These are phyloP conservation scores for Phyllotreta striolata DNA, from an alignment of 2,888 invertebrate genomes.

Conservation along the genomic window DNA sequence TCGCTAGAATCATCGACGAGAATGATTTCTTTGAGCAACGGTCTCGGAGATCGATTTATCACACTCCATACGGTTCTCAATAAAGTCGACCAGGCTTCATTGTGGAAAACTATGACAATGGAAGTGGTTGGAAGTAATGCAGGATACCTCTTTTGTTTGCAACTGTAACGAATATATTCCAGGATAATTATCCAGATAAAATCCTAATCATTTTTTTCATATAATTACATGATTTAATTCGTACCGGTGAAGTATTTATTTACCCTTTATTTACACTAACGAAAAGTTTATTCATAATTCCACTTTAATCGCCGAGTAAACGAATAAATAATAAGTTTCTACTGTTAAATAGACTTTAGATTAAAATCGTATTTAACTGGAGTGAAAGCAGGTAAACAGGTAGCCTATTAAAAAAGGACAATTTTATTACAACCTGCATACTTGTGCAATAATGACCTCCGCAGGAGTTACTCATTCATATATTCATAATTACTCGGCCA, in stretches of 20 bases:
- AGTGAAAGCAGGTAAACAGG: neutral
- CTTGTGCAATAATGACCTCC: neutral
- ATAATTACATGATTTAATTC: neutral
- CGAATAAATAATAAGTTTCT: no score
- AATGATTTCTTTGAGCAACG: conserved; percentile 91
- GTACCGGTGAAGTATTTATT: neutral
- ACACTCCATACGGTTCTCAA: conserved; percentile 96
- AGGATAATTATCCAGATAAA: no score
- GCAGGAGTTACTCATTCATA: conserved; percentile 15
- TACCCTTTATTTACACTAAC: no score
- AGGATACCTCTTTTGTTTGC: conserved; percentile 81
- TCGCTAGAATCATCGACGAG: conserved; percentile 98
- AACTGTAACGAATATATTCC: conserved; percentile 64
- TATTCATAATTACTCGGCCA: conserved; percentile 1
- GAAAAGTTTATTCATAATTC: no score
- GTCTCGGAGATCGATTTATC: conserved; percentile 90
- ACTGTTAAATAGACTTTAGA: no score
- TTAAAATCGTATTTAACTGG: no score
- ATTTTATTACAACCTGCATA: conserved; percentile 14
- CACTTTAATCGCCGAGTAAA: no score
- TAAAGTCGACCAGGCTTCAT: conserved; percentile 98
- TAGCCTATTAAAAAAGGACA: conserved; percentile 4
- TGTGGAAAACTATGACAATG: conserved; percentile 98
- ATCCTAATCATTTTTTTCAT: neutral
- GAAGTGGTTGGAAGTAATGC: conserved; percentile 88